Percentiles rank a stretch among this genome's conserved stretches.
These are phyloP conservation scores for Dipus sagitta DNA, from an alignment of 2,797 vertebrate genomes.

Conservation along the genomic window DNA sequence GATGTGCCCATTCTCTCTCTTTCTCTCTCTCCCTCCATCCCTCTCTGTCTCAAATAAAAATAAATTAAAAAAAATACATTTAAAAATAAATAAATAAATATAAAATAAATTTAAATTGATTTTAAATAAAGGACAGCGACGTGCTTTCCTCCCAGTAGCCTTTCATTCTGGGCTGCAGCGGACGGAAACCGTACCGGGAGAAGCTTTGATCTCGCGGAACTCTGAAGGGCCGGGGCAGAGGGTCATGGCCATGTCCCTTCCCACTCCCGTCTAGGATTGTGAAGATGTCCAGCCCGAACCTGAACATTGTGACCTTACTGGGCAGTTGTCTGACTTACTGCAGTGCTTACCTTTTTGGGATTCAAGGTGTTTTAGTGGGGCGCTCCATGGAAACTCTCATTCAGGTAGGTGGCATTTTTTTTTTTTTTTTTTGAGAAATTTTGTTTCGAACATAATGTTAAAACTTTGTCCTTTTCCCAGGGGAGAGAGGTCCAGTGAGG, in stretches of 20 bases:
- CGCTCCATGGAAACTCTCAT: conserved; percentile 89
- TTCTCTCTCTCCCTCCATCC: too few relatives aligned
- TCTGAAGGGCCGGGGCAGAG: not conserved
- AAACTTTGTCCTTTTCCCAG: too few relatives aligned
- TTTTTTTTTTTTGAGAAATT: not conserved
- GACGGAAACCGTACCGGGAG: too few relatives aligned
- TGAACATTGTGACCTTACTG: conserved; percentile 95
- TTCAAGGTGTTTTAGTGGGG: conserved; percentile 85
- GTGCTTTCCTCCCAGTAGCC: not conserved
- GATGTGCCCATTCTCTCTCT: too few relatives aligned
- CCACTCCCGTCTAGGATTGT: conserved; percentile 92
- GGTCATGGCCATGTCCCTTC: not conserved
- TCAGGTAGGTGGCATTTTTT: conserved; percentile 90
- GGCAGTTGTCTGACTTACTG: conserved; percentile 95
- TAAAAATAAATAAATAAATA: not conserved
- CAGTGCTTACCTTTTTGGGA: conserved; percentile 95
- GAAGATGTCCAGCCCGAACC: conserved; percentile 99
- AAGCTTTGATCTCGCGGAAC: not conserved
- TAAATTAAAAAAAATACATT: too few relatives aligned
- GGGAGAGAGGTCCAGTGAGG: too few relatives aligned
- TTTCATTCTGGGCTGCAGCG: not conserved
- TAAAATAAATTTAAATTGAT: conserved; percentile 2
- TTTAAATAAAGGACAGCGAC: not conserved
- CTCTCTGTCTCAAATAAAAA: too few relatives aligned
- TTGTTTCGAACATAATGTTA: conserved; percentile 12